Evolutionary conservation across 2,797 vertebrate genomes (phyloP).

Genomic region (Scomberomorus guttatus): DNA sequence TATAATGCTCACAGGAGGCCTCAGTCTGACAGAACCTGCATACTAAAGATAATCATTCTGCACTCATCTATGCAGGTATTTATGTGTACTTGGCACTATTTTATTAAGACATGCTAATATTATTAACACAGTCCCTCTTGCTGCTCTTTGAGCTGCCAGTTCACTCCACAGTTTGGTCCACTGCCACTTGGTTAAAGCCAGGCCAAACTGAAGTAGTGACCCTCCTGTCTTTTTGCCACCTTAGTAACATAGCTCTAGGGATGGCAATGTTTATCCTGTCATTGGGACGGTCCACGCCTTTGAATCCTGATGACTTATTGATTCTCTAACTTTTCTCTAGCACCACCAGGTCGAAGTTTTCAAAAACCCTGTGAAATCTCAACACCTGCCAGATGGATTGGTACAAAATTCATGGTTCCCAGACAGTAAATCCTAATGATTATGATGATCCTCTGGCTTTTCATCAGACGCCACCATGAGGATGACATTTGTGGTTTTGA

Average conservation of each 20-base stretch:
- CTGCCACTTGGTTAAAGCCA: slow-evolving; percentile 26
- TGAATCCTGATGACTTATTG: neutral
- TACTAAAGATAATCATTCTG: neutral
- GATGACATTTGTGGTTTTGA: too few relatives aligned
- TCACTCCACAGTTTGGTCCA: slow-evolving; percentile 25
- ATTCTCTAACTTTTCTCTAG: neutral
- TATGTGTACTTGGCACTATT: neutral
- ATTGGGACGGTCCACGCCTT: too few relatives aligned
- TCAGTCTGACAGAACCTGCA: neutral
- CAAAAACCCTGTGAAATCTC: too few relatives aligned
- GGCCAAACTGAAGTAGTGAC: slow-evolving; percentile 13
- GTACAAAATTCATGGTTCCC: too few relatives aligned
- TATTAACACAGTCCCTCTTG: neutral
- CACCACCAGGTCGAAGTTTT: too few relatives aligned
- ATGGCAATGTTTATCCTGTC: too few relatives aligned
- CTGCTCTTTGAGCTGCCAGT: slow-evolving; percentile 13
- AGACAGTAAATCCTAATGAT: too few relatives aligned
- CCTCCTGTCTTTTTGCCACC: neutral
- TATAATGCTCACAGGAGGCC: neutral
- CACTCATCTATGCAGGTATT: neutral
- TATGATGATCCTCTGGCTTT: too few relatives aligned
- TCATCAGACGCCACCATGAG: too few relatives aligned
- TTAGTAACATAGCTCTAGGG: too few relatives aligned
- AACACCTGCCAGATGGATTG: too few relatives aligned
- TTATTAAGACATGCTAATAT: slow-evolving; percentile 10